Evolutionary conservation across 2,113 vertebrate species (phyloP).

Genomic region (Aptenodytes forsteri): DNA sequence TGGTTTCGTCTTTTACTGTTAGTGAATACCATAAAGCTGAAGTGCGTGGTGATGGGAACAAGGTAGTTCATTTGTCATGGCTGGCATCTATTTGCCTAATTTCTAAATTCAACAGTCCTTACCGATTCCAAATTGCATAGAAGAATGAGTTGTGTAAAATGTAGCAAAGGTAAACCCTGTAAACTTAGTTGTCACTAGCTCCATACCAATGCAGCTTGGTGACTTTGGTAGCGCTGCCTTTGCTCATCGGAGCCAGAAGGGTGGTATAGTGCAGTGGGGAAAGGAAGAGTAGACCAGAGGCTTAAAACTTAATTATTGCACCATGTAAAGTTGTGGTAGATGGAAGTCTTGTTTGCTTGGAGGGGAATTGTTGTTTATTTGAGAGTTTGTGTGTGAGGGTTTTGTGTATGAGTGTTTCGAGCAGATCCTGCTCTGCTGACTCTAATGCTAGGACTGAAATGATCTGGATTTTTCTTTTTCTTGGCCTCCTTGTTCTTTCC

Average conservation of each 20-base stretch:
- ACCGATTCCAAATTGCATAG: neutral
- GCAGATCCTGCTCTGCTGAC: neutral
- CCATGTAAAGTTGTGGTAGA: neutral
- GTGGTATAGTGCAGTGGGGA: neutral
- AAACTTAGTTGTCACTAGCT: neutral
- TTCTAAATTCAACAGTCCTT: neutral
- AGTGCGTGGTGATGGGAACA: neutral
- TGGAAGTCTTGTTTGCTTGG: neutral
- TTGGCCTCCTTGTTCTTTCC: neutral
- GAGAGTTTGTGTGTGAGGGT: neutral
- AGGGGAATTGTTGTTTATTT: neutral
- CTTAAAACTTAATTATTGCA: neutral
- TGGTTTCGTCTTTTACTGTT: neutral
- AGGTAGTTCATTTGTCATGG: neutral
- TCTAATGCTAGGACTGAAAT: neutral
- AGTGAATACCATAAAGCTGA: neutral
- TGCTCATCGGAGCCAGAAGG: neutral
- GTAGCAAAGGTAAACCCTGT: neutral
- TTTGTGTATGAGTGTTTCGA: neutral
- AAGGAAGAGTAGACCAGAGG: neutral
- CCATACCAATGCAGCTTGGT: neutral
- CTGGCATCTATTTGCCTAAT: neutral
- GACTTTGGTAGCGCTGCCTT: neutral
- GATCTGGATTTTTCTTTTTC: neutral
- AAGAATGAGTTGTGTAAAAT: neutral